Evolutionary conservation across 1,140 invertebrate genomes (phyloP).

Genomic region (Trichoplusia ni): DNA sequence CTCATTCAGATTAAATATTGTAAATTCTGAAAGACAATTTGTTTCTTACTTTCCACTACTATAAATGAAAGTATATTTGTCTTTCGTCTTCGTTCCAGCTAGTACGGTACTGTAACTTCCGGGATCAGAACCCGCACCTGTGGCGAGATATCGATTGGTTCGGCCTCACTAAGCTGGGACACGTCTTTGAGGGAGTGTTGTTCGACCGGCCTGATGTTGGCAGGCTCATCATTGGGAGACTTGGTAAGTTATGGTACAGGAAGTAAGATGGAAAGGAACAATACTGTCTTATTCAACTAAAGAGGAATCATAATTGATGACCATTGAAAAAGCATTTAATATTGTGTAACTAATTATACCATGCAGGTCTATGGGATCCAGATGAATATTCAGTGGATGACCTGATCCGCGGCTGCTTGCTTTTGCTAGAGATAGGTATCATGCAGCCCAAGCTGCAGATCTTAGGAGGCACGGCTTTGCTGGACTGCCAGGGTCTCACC

Average conservation of each 20-base stretch:
- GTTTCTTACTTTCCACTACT: too few species aligned
- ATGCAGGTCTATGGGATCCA: conserved; percentile 62
- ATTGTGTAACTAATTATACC: too few species aligned
- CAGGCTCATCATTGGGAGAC: conserved; percentile 63
- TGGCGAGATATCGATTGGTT: conserved; percentile 85
- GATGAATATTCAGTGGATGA: conserved; percentile 53
- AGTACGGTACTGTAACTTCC: conserved; percentile 87
- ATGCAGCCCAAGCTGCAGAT: conserved; percentile 71
- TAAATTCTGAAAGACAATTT: too few species aligned
- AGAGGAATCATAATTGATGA: too few species aligned
- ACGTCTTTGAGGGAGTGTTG: conserved; percentile 84
- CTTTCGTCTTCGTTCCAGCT: conserved; percentile 43
- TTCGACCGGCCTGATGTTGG: conserved; percentile 83
- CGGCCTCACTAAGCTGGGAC: conserved; percentile 83
- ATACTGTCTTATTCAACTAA: too few species aligned
- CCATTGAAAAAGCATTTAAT: too few species aligned
- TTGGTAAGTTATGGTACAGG: conserved; percentile 59
- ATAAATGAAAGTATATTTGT: too few species aligned
- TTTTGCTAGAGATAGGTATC: conserved; percentile 65
- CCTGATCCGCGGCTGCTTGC: conserved; percentile 52
- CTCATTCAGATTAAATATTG: too few species aligned
- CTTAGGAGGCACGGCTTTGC: conserved; percentile 81
- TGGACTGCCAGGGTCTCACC: conserved; percentile 87
- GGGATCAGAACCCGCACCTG: conserved; percentile 86
- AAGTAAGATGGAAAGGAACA: too few species aligned